Conservation (phyloP, 2,113 vertebrate species). For the Fukomys damarensis region DNA sequence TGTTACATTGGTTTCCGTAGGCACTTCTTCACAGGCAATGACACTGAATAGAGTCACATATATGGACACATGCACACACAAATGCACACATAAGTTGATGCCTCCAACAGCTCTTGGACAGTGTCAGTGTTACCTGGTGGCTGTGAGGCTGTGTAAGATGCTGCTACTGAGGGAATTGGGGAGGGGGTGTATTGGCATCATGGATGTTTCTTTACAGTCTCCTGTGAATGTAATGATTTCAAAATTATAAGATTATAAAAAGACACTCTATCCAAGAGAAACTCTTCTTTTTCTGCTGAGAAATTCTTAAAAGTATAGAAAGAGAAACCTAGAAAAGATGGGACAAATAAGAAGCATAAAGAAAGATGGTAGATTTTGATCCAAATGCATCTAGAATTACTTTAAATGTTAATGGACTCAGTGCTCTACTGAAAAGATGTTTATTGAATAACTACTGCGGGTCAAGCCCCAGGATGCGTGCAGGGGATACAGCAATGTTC, state of each 20-base stretch:
- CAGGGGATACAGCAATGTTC: neutral
- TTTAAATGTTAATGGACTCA: neutral
- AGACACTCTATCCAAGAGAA: neutral
- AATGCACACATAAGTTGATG: neutral
- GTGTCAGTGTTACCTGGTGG: neutral
- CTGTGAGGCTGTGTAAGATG: neutral
- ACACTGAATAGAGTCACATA: neutral
- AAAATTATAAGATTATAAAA: constrained; percentile 1
- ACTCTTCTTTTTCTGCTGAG: neutral
- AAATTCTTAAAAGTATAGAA: neutral
- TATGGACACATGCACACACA: neutral
- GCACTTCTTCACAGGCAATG: neutral
- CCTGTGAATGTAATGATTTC: neutral
- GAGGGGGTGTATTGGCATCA: neutral
- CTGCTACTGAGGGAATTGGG: neutral
- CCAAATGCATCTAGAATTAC: neutral
- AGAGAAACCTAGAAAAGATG: neutral
- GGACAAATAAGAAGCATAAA: neutral
- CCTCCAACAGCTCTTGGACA: neutral
- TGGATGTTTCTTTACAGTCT: neutral
- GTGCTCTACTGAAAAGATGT: neutral
- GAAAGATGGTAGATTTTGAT: neutral
- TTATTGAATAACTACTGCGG: neutral
- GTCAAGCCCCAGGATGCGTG: neutral
- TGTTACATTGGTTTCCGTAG: neutral